Base-by-base conservation (phyloP, 2,797 vertebrate species). In the Enteromius unitaeniatus region DNA sequence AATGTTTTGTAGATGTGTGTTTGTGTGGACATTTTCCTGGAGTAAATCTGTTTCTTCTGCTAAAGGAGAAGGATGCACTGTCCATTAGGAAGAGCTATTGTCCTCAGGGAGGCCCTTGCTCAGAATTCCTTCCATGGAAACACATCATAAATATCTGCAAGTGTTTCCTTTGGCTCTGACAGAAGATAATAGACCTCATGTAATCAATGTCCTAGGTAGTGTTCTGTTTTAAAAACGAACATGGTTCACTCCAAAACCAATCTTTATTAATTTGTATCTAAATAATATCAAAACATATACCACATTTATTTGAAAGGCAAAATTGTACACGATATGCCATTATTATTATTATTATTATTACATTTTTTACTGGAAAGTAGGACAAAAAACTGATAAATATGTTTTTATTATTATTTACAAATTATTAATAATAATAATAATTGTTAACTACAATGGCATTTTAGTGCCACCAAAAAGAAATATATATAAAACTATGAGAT, bases 101-200 rank as follows among this genome's bases (percentile, higher is more conserved):
- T 81, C 60, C 68, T 85, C 60, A 15, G 55, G 73, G 84, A 87
- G 81, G 79, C 65, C 53, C 74, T 80, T 51, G 65, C 10, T 67
- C 67, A 74, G 55, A 89, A 88, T 87, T 87, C 73, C 82, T 89
- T 87, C 80, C 62, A 28, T 89, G 82, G 85, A 91, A 91, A 86
- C 84, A 81, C 60, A 85, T 79, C 79, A 86, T 88, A 88, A 88
- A 89, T 89, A 87, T 81, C 72, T 37, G 21, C 79, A 70, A 80
- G 68, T 87, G 76, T 84, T 90, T 86, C 82, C 82, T 85, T 91
- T 89, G 82, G 87, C 86, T 81, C 62, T 81, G 65, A 86, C 49
- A 55, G 67, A 88, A 67, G 49, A 83, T 83, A 81, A 88, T 64
- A 65, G 79, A 23, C 81, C 81, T 81, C 79, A 53, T 84, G 70